phyloP scores from a whole-genome alignment of 2,113 vertebrate genomes.

The Nothoprocta pentlandii region DNA sequence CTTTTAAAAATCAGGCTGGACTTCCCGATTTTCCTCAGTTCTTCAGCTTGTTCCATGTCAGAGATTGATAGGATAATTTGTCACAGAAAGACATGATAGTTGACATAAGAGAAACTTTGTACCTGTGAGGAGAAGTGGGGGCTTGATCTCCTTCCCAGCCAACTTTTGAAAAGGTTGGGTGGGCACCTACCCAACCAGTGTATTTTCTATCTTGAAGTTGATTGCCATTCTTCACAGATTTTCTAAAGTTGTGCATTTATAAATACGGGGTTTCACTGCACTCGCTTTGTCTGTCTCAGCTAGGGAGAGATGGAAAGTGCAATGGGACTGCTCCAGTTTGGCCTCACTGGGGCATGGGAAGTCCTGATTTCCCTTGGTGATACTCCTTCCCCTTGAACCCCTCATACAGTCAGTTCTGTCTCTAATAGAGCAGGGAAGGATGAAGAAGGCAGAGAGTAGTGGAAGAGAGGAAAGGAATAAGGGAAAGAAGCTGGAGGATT shows the following conservation, averaged over 20 bases:
- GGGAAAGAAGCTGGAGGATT: not conserved
- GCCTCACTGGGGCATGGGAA: not conserved
- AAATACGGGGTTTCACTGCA: not conserved
- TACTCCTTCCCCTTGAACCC: not conserved
- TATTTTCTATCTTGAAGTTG: not conserved
- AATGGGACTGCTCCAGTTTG: not conserved
- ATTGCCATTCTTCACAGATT: not conserved
- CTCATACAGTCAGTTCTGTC: not conserved
- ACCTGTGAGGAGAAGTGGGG: not conserved
- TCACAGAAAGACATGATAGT: not conserved
- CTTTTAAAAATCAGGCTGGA: not conserved
- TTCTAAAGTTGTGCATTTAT: not conserved
- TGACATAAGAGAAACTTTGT: not conserved
- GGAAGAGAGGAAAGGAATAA: not conserved
- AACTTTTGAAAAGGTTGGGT: not conserved
- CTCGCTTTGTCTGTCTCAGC: not conserved
- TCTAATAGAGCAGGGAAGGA: accelerated
- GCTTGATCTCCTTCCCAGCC: not conserved
- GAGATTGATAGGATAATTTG: not conserved
- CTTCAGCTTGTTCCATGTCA: not conserved
- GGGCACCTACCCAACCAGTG: too few relatives aligned
- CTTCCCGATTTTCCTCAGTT: not conserved
- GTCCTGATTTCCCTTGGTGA: not conserved
- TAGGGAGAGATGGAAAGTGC: not conserved
- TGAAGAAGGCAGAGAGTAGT: not conserved